These are phyloP conservation scores for Elephantulus edwardii DNA, from an alignment of 2,113 vertebrate genomes.

Conservation along the genomic window DNA sequence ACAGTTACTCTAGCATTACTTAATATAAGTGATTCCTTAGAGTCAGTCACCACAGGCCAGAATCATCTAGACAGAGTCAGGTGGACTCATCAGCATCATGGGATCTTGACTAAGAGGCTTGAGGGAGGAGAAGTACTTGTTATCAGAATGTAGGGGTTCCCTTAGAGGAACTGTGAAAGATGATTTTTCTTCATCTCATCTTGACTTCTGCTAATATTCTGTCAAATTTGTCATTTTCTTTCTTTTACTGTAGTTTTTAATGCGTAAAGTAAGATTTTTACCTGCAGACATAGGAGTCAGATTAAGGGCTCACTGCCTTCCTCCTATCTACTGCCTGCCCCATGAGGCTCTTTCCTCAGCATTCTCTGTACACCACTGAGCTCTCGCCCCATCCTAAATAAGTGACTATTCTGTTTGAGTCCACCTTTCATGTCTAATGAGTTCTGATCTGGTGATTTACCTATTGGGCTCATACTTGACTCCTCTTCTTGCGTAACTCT, in stretches of 20 bases:
- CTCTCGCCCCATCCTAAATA: neutral
- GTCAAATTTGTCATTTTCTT: neutral
- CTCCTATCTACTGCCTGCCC: neutral
- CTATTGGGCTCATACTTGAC: neutral
- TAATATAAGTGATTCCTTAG: neutral
- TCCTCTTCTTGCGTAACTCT: neutral
- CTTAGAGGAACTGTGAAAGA: neutral
- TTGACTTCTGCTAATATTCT: neutral
- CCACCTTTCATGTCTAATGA: neutral
- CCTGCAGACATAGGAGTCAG: neutral
- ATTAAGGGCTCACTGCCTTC: neutral
- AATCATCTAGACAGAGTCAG: neutral
- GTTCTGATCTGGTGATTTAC: neutral
- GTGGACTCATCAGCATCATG: no score
- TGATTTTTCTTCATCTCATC: neutral
- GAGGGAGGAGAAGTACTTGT: neutral
- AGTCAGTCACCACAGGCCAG: neutral
- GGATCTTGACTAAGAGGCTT: neutral
- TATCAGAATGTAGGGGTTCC: neutral
- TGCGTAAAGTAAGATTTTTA: neutral
- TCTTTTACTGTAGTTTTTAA: neutral
- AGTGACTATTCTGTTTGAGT: neutral
- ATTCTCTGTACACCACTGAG: neutral
- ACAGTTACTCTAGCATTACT: neutral
- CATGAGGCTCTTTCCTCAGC: neutral